Evolutionary conservation across 1,140 invertebrate genomes (phyloP).

Genomic region (Orius insidiosus): DNA sequence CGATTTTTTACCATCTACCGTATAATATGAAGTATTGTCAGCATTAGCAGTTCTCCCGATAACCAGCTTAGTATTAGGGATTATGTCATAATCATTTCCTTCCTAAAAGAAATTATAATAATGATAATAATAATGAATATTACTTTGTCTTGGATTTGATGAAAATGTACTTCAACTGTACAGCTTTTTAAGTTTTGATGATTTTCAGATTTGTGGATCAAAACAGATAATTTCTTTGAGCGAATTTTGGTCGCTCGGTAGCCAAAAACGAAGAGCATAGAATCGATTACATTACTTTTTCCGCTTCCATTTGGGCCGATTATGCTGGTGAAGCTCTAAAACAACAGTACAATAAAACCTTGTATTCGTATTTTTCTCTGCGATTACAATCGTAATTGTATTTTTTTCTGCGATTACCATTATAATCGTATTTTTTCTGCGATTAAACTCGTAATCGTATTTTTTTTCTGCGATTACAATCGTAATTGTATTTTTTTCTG

Average conservation of each 20-base stretch:
- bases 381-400: too few species aligned
- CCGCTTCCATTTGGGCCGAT: conserved; percentile 99
- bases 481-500: too few species aligned
- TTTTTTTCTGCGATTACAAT: too few species aligned
- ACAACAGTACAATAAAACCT: too few species aligned
- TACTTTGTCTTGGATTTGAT: conserved; percentile 65
- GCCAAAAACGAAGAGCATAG: conserved; percentile 98
- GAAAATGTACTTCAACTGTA: conserved; percentile 82
- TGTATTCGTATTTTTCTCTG: too few species aligned
- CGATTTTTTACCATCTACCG: conserved; percentile 55
- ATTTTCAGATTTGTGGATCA: conserved; percentile 88
- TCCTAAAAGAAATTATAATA: conserved; percentile 26
- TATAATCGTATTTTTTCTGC: too few species aligned
- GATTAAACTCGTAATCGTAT: too few species aligned
- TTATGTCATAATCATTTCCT: conserved; percentile 51
- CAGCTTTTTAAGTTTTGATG: conserved; percentile 61
- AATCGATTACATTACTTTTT: conserved; percentile 98
- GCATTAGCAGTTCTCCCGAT: conserved; percentile 75
- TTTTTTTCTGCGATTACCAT: too few species aligned
- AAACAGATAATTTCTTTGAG: conserved; percentile 83
- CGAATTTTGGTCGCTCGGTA: conserved; percentile 90
- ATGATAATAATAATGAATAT: background rate
- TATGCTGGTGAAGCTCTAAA: conserved; percentile 91
- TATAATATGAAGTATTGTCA: conserved; percentile 80
- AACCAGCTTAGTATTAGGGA: conserved; percentile 62